Base-by-base conservation (phyloP, 2,888 invertebrate genomes). In the Tinea pellionella region DNA sequence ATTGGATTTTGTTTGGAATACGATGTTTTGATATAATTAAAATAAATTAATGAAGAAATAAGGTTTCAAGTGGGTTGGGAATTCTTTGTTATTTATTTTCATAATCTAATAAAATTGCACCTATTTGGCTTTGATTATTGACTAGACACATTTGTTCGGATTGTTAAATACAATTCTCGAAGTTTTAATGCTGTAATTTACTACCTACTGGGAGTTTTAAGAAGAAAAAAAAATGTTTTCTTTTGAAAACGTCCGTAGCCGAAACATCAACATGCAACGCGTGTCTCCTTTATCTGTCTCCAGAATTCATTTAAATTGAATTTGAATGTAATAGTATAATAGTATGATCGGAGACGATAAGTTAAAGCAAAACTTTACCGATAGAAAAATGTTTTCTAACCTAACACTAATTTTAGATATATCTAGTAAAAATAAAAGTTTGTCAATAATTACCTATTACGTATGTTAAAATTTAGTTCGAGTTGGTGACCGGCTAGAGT, bases 261-360 rank as follows among this genome's bases (percentile, higher is more conserved):
- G 75, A 69, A 65, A 69, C 77, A 75, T 80, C 75, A 74, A 74
- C 77, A 81, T 76, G 77, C 79, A 73, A 76, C 75, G 73, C 70
- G 72, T 71, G 71, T 67, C 69, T 69, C 75, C 83, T 56, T 61
- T 85, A 85, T 86, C 86, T 80, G 56, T 71, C 70, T 69, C 71
- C 74, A 71, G 78, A 66, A 77, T 74, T 80, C 80, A 80, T 80
- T 83, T 83, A 84, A 84, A 85, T 80, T 78, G 76, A 74, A 75
- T 80, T 81, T 82, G 84, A 85, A 85, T 78, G 80, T 57, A 32
- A 57, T 57, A 78, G 72, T 69, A 76, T 57, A 32, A 57, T 57
- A 78, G 72, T 69, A 76, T 85, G 85, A 86, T 87, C 75, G 76
- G 72, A 80, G 77, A 72, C 75, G 86, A 87, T 86, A 87, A 84